These are phyloP conservation scores for Mus spretus DNA, from an alignment of 2,797 vertebrate species.

Conservation along the genomic window DNA sequence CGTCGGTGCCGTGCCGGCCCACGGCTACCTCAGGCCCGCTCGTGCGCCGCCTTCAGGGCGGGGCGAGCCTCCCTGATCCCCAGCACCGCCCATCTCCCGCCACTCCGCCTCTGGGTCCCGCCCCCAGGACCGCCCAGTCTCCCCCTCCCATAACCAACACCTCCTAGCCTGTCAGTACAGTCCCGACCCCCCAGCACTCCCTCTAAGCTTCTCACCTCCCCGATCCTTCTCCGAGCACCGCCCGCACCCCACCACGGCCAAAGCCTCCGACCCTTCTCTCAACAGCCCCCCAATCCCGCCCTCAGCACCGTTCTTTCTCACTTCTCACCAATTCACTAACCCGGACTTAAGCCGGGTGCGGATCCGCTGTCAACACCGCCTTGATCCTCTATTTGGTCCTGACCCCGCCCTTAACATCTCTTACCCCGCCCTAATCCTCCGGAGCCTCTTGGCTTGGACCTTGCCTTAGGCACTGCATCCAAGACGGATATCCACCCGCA, in stretches of 20 bases:
- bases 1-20: not conserved
- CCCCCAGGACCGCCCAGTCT: not conserved
- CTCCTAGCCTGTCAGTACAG: not conserved
- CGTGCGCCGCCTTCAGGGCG: not conserved
- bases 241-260: not conserved
- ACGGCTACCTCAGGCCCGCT: not conserved
- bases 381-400: not conserved
- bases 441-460: not conserved
- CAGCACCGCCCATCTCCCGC: not conserved
- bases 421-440: not conserved
- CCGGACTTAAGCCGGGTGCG: not conserved
- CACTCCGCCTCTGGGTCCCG: not conserved
- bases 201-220: not conserved
- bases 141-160: not conserved
- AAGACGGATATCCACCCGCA: not conserved
- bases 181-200: no score
- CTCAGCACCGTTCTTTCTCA: not conserved
- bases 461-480: not conserved
- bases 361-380: not conserved
- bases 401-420: not conserved
- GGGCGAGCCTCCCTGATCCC: not conserved
- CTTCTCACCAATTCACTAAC: not conserved
- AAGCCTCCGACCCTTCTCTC: not conserved
- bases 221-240: not conserved
- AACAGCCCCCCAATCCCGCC: not conserved